Conservation (phyloP, 2,888 invertebrate genomes). For the Leucophenga maculata region DNA sequence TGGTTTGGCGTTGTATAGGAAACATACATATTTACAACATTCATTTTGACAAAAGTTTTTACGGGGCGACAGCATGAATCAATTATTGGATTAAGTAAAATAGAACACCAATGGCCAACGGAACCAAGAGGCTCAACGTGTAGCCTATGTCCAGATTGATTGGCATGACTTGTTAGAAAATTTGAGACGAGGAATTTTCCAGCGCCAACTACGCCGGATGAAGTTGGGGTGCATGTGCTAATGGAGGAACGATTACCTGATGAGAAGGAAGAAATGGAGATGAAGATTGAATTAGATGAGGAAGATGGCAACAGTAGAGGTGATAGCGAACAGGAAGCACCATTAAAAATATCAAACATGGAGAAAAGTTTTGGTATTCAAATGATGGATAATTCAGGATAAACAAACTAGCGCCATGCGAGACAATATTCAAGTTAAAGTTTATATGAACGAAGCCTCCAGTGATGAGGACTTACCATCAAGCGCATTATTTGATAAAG, state of each 20-base stretch:
- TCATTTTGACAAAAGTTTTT: no score
- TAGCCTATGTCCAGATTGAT: conserved; percentile 97
- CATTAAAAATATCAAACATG: conserved; percentile 78
- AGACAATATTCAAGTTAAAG: conserved; percentile 81
- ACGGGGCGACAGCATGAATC: conserved; percentile 73
- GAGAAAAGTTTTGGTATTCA: conserved; percentile 75
- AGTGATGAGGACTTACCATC: conserved; percentile 78
- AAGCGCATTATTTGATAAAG: conserved; percentile 83
- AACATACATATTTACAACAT: no score
- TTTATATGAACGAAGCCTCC: conserved; percentile 94
- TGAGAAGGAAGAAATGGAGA: conserved; percentile 86
- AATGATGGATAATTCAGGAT: conserved; percentile 73
- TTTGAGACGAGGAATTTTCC: conserved; percentile 97
- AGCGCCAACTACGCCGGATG: conserved; percentile 96
- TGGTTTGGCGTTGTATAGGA: no score
- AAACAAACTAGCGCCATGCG: conserved; percentile 63
- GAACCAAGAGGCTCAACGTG: conserved; percentile 93
- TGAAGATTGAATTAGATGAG: conserved; percentile 91
- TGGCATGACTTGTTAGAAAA: conserved; percentile 99
- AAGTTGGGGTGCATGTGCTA: conserved; percentile 94
- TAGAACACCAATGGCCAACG: conserved; percentile 97
- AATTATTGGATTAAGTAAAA: conserved; percentile 89
- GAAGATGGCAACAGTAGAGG: conserved; percentile 74
- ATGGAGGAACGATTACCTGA: conserved; percentile 89
- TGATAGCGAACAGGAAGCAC: conserved; percentile 39